phyloP scores from a whole-genome alignment of 2,113 vertebrate species.

The Stictonetta naevosa region DNA sequence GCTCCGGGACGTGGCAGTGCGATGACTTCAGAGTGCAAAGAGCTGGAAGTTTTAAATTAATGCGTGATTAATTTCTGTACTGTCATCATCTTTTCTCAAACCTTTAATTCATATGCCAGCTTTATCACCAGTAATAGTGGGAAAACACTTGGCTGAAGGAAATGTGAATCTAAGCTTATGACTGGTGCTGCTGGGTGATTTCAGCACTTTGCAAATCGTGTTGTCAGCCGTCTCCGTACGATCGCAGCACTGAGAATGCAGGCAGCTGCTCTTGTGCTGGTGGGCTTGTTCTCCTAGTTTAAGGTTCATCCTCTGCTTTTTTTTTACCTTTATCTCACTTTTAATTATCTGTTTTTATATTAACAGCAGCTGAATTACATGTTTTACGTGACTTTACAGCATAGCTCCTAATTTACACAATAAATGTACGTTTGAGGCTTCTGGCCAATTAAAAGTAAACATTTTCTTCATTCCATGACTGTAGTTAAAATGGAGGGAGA shows the following conservation, averaged over 20 bases:
- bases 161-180: slow-evolving; percentile 16
- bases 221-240: slow-evolving; percentile 33
- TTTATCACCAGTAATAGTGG: slow-evolving; percentile 38
- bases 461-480: neutral
- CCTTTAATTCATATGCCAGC: slow-evolving; percentile 26
- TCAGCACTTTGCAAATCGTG: slow-evolving; percentile 15
- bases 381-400: neutral
- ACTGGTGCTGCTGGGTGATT: slow-evolving; percentile 30
- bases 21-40: neutral
- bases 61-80: slow-evolving; percentile 2
- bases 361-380: neutral
- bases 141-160: slow-evolving; percentile 34
- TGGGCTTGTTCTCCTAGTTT: slow-evolving; percentile 19
- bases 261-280: slow-evolving; percentile 8
- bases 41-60: slow-evolving; percentile 14
- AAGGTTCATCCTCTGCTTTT: neutral
- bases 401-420: neutral
- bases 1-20: neutral
- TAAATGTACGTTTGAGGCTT: neutral
- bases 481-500: neutral
- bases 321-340: neutral
- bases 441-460: neutral
- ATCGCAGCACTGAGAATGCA: neutral
- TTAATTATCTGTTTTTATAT: neutral
- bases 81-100: slow-evolving; percentile 34